Conservation (phyloP, 2,888 invertebrate genomes). For the Octodonta nipae region DNA sequence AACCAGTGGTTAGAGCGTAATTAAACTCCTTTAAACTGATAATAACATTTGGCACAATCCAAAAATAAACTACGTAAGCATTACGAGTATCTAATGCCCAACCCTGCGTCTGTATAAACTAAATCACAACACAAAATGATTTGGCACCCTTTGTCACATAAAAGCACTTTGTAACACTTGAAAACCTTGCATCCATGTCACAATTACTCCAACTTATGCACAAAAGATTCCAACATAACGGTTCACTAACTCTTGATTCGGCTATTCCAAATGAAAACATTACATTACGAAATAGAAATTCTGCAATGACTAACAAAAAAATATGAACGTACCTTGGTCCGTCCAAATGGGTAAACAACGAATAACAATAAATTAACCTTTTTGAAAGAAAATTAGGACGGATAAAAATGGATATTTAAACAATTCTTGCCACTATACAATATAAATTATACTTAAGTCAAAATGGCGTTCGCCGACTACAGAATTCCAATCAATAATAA, state of each 20-base stretch:
- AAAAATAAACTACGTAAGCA: constrained; percentile 24
- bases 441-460: constrained; percentile 35
- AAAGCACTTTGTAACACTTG: too few relatives aligned
- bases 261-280: constrained; percentile 27
- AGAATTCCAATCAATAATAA: constrained; percentile 34
- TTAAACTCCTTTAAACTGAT: too few relatives aligned
- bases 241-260: constrained; percentile 21
- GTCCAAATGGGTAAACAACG: constrained; percentile 54
- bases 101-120: too few relatives aligned
- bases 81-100: too few relatives aligned
- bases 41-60: constrained; percentile 14
- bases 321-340: constrained; percentile 57
- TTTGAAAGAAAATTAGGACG: constrained; percentile 31
- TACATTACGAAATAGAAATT: constrained; percentile 26
- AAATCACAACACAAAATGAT: too few relatives aligned
- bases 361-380: constrained; percentile 35
- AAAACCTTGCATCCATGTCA: too few relatives aligned
- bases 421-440: constrained; percentile 29
- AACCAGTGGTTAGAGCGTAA: too few relatives aligned
- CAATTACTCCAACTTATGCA: too few relatives aligned
- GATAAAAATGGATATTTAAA: constrained; percentile 36
- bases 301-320: constrained; percentile 17
- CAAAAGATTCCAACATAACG: too few relatives aligned
- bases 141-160: too few relatives aligned
- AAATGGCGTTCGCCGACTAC: constrained; percentile 39